A percentile compares a stretch with the other conserved stretches of the same genome.
These are phyloP conservation scores for Euleptes europaea DNA, from an alignment of 2,113 vertebrate species.

Conservation along the genomic window DNA sequence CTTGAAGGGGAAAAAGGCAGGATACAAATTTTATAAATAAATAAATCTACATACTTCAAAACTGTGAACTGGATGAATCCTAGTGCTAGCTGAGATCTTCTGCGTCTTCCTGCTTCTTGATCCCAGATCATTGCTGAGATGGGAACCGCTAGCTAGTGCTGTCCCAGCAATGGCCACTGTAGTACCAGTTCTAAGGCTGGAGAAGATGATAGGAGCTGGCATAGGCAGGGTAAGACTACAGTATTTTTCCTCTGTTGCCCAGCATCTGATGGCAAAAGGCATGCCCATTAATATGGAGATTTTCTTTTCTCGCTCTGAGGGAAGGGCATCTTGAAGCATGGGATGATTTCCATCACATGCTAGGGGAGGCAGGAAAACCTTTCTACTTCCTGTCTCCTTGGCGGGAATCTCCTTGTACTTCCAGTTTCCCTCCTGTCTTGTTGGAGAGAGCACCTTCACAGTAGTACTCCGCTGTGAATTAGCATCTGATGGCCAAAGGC, in stretches of 20 bases:
- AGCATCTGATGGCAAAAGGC: neutral
- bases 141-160: neutral
- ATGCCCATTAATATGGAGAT: neutral
- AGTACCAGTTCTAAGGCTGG: neutral
- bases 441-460: too few species aligned
- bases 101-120: neutral
- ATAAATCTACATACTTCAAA: neutral
- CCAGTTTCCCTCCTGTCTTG: too few species aligned
- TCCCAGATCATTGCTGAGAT: neutral
- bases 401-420: too few species aligned
- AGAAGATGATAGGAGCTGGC: neutral
- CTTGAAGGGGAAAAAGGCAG: neutral
- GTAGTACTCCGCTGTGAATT: too few species aligned
- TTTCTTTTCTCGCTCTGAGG: too few species aligned
- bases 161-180: neutral
- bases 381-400: too few species aligned
- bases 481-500: neutral
- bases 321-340: too few species aligned
- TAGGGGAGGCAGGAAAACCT: too few species aligned
- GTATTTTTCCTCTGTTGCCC: neutral
- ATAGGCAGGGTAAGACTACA: neutral
- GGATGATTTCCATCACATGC: too few species aligned
- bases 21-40: neutral
- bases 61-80: neutral
- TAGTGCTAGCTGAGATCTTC: neutral